Conservation (phyloP, 2,113 vertebrate species). For the Micronycteris hirsuta region DNA sequence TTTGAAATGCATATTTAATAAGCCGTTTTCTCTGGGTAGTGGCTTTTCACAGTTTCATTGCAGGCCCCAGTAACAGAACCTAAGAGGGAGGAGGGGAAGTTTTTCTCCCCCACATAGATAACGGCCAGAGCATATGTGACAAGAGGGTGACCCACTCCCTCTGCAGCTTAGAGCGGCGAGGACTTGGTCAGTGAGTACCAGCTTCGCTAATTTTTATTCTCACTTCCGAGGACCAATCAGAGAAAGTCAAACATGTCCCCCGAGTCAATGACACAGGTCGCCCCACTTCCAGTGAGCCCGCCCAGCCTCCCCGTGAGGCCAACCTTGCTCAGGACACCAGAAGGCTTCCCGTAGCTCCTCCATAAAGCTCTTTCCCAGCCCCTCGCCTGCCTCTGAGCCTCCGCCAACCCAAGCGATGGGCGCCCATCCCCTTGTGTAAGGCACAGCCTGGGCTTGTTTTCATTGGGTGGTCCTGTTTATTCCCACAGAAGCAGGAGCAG, state of each 20-base stretch:
- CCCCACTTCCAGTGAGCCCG: not conserved
- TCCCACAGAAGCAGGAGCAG: rapidly evolving
- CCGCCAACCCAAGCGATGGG: rapidly evolving
- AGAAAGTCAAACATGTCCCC: no score
- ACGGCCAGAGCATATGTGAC: rapidly evolving
- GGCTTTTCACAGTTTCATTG: not conserved
- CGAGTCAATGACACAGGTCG: not conserved
- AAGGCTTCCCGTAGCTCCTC: rapidly evolving
- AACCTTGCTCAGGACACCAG: not conserved
- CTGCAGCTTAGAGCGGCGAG: not conserved
- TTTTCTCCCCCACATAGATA: no score
- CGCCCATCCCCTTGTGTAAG: rapidly evolving
- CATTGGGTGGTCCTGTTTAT: not conserved
- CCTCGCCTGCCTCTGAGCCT: not conserved
- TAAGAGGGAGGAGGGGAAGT: not conserved
- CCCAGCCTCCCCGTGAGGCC: not conserved
- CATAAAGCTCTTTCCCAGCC: no score
- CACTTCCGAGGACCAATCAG: not conserved
- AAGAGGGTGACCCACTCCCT: not conserved
- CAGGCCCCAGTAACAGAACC: not conserved
- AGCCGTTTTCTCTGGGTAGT: not conserved
- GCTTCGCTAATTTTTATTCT: not conserved
- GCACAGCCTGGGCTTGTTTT: not conserved
- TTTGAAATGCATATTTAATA: not conserved
- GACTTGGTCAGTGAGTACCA: not conserved